These are phyloP conservation scores for Capra hircus DNA, from an alignment of 2,113 vertebrate genomes.

Conservation along the genomic window DNA sequence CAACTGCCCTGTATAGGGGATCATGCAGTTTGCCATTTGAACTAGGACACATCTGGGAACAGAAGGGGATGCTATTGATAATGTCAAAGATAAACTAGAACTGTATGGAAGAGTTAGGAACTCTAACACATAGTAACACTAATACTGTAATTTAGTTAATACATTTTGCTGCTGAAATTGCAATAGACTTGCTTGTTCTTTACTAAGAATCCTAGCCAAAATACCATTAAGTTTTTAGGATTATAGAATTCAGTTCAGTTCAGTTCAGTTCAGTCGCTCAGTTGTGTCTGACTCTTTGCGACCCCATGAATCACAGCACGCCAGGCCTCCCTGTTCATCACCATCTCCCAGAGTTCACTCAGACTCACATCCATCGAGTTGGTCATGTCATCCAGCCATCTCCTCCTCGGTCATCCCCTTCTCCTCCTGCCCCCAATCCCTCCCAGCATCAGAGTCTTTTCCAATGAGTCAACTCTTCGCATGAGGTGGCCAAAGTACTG, in stretches of 20 bases:
- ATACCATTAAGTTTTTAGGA: background rate
- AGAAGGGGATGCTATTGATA: background rate
- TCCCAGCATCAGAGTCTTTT: too few species aligned
- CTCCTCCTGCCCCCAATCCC: too few species aligned
- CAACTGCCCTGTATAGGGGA: background rate
- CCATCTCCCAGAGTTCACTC: too few species aligned
- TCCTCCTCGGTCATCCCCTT: too few species aligned
- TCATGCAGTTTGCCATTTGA: background rate
- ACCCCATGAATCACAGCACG: too few species aligned
- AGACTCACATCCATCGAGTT: too few species aligned
- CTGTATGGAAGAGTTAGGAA: background rate
- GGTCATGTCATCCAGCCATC: too few species aligned
- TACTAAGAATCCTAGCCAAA: slow-evolving; percentile 3
- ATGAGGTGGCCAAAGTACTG: too few species aligned
- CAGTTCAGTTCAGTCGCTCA: too few species aligned
- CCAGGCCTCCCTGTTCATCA: too few species aligned
- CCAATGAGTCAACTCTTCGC: too few species aligned
- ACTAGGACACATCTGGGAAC: background rate
- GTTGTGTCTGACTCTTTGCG: too few species aligned
- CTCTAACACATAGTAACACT: background rate
- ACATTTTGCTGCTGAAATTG: background rate
- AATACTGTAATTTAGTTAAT: background rate
- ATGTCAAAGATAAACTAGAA: background rate
- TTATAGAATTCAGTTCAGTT: background rate
- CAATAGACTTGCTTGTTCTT: background rate